These are phyloP conservation scores for Xyrauchen texanus DNA, from an alignment of 2,113 vertebrate genomes.

Conservation along the genomic window DNA sequence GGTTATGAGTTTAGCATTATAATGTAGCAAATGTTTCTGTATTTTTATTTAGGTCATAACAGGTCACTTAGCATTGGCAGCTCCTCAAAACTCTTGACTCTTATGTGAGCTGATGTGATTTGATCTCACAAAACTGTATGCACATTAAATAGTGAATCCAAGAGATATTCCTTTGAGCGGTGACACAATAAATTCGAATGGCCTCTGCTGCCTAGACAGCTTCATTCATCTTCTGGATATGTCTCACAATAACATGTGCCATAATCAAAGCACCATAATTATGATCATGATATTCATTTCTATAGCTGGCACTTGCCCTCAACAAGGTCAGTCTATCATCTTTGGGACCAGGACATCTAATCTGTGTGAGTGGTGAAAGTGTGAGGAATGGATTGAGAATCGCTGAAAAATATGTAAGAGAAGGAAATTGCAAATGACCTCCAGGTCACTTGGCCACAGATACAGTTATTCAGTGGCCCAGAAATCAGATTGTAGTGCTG, in stretches of 20 bases:
- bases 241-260: conserved; percentile 35
- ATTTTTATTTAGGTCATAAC: background rate
- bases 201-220: conserved; percentile 30
- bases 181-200: conserved; percentile 35
- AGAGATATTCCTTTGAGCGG: conserved; percentile 28
- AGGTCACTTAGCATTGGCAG: background rate
- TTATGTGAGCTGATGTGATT: conserved; percentile 23
- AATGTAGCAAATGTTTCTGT: background rate
- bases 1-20: background rate
- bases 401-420: conserved; percentile 45
- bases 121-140: conserved; percentile 17
- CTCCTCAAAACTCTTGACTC: background rate
- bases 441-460: conserved; percentile 52
- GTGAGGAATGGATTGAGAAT: conserved; percentile 54
- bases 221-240: conserved; percentile 40
- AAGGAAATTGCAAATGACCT: conserved; percentile 60
- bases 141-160: conserved; percentile 14
- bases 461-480: conserved; percentile 56
- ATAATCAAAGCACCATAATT: conserved; percentile 51
- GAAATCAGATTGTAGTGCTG: conserved; percentile 57
- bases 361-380: conserved; percentile 40
- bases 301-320: conserved; percentile 40
- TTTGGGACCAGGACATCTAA: conserved; percentile 44
- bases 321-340: conserved; percentile 55
- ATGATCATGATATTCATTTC: conserved; percentile 50